Evolutionary conservation across 2,888 invertebrate genomes (phyloP), one percentile per base, ranked within the genome.

Genomic region (Polyploca ridens): DNA sequence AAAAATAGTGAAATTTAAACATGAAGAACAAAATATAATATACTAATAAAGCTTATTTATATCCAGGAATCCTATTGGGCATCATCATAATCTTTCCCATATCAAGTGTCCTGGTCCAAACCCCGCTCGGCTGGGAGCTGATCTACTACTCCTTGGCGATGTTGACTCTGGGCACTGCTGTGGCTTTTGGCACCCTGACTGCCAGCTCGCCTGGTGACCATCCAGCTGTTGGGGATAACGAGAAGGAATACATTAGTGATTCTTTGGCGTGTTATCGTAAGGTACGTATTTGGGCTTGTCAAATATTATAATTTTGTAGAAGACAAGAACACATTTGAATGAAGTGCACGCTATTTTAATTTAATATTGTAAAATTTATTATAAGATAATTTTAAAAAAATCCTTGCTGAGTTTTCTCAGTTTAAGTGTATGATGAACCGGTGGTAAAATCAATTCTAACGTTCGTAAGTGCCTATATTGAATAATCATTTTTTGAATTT

Each of bases 121-220:
- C 85, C 0, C 75, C 78, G 0, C 77, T 93, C 0, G 90, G 91
- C 0, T 93, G 93, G 93, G 90, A 91, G 75, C 77, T 93, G 54
- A 77, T 92, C 6, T 91, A 85, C 76, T 93, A 92, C 69, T 73
- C 86, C 0, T 72, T 90, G 64, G 89, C 89, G 0, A 91, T 91
- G 85, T 69, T 89, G 64, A 76, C 84, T 0, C 65, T 92, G 0
- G 85, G 91, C 0, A 84, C 88, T 83, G 87, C 89, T 0, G 81
- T 83, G 0, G 69, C 90, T 10, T 88, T 89, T 72, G 82, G 75
- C 0, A 74, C 89, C 0, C 78, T 93, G 6, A 93, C 93, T 0
- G 86, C 91, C 0, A 84, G 85, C 63, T 73, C 86, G 0, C 93
- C 93, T 0, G 83, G 76, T 0, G 66, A 78, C 3, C 93, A 93